Evolutionary conservation across 2,797 vertebrate species (phyloP), one percentile per base, ranked within the genome.

Genomic region (Paratrypauchen microcephalus): DNA sequence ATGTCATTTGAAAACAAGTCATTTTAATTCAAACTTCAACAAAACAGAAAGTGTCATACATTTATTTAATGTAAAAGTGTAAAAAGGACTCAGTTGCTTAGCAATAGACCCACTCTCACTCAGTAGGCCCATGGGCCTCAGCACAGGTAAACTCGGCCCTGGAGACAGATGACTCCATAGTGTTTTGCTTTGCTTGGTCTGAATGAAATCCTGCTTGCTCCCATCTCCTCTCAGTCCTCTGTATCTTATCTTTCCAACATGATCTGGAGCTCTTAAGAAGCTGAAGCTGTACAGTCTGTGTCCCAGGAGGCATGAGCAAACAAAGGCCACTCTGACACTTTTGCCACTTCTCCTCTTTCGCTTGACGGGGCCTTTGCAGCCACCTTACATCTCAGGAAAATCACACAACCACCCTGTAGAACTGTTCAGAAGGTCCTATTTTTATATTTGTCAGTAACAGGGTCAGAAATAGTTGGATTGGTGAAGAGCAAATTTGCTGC

Each of bases 371-470:
- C 56, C 61, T 6, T 50, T 75, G 54, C 59, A 65, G 73, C 62
- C 72, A 60, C 70, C 18, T 5, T 48, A 63, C 75, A 61, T 63
- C 24, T 52, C 83, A 87, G 83, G 79, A 86, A 79, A 81, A 75
- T 79, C 56, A 73, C 55, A 75, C 71, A 52, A 52, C 65, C 62
- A n/a, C 57, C 59, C 47, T 56, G 26, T 59, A 28, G 39, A 56
- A 15, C 59, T 78, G 69, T 79, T 80, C 48, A 28, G 15, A 62
- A 68, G 75, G 58, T 69, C 68, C 81, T 77, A 59, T 75, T 65
- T 80, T 79, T 83, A 54, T 80, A 81, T 80, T 76, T 76, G 71
- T 80, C 48, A 82, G 73, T 73, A 85, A 83, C 81, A 84, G 78
- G 86, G 84, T 88, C 75, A 69, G 9, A 73, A 28, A 58, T 13